phyloP scores from a whole-genome alignment of 2,888 invertebrate species.

The Tholera decimalis region DNA sequence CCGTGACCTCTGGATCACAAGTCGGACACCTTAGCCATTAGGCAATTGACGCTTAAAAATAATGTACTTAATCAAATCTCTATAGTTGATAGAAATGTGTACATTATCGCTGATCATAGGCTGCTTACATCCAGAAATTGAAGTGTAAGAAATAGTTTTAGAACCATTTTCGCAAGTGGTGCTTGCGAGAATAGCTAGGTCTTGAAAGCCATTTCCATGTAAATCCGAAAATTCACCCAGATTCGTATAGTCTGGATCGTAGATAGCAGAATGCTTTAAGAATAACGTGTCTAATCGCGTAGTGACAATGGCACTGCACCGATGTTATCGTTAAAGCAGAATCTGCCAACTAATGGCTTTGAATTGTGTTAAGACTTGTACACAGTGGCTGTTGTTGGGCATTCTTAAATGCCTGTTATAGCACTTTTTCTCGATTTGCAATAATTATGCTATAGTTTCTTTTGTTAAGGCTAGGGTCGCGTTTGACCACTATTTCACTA shows the following conservation, averaged over 20 bases:
- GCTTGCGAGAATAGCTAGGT: not conserved
- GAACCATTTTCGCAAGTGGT: too few species aligned
- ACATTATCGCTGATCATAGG: too few species aligned
- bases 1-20: too few species aligned
- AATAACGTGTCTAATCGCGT: slow-evolving; percentile 51
- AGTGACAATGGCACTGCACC: slow-evolving; percentile 27
- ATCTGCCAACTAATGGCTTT: slow-evolving; percentile 35
- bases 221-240: not conserved
- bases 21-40: too few species aligned
- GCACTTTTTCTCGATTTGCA: not conserved
- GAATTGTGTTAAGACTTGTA: slow-evolving; percentile 12
- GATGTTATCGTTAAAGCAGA: slow-evolving; percentile 38
- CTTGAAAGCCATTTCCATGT: not conserved
- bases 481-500: not conserved
- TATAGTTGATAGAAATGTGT: too few species aligned
- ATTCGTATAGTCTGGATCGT: not conserved
- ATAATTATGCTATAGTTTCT: not conserved
- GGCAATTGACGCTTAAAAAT: too few species aligned
- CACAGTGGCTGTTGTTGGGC: slow-evolving; percentile 10
- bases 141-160: too few species aligned
- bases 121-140: too few species aligned
- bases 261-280: slow-evolving; percentile 8
- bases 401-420: not conserved
- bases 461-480: not conserved
- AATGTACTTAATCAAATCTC: too few species aligned